Conservation (phyloP, 1,140 invertebrate genomes). For the Oncopeltus fasciatus region DNA sequence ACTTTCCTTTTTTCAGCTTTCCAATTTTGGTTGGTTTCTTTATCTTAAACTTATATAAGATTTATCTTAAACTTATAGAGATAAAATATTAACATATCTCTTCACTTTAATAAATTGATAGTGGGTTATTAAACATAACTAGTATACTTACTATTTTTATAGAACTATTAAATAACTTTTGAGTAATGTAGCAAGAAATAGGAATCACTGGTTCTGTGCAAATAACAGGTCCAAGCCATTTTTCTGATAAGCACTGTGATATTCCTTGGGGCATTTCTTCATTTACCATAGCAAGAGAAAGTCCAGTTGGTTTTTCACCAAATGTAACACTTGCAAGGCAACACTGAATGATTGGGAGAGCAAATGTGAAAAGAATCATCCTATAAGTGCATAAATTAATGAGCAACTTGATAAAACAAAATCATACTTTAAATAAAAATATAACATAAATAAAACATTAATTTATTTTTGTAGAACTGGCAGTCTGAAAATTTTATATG, state of each 20-base stretch:
- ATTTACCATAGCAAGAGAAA: conserved; percentile 10
- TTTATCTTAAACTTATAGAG: no score
- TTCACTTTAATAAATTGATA: no score
- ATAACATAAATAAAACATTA: no score
- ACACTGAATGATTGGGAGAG: conserved; percentile 13
- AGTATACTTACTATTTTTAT: background rate
- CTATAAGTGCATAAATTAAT: background rate
- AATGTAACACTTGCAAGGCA: conserved; percentile 9
- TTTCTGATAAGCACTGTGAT: background rate
- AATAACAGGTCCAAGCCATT: background rate
- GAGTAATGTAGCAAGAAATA: conserved; percentile 5
- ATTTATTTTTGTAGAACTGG: no score
- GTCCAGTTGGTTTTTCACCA: conserved; percentile 11
- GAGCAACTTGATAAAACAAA: background rate
- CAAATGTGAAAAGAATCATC: conserved; percentile 15
- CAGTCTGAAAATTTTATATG: no score
- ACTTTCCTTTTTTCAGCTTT: no score
- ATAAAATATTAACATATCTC: no score
- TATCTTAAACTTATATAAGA: no score
- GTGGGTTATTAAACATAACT: no score
- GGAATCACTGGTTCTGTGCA: background rate
- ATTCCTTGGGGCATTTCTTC: conserved; percentile 3
- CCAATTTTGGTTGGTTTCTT: no score
- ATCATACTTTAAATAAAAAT: no score
- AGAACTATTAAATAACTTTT: background rate